Evolutionary conservation across 2,113 vertebrate species (phyloP).

Genomic region (Chaetorhynchus papuensis): DNA sequence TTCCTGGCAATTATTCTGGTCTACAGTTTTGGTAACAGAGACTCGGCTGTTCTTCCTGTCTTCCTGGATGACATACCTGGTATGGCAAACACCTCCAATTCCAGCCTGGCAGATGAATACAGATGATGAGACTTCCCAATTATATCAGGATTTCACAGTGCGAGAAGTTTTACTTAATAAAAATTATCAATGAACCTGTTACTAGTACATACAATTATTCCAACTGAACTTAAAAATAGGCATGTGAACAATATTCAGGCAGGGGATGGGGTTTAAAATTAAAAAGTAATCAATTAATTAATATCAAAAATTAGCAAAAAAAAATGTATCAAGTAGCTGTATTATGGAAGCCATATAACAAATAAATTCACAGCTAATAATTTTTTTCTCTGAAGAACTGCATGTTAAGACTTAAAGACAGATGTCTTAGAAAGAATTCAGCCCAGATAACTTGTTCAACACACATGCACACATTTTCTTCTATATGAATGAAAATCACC

Average conservation of each 20-base stretch:
- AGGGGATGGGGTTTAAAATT: neutral
- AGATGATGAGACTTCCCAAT: neutral
- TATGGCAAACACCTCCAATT: constrained; percentile 83
- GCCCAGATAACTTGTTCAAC: neutral
- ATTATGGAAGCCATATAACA: neutral
- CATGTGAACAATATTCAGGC: neutral
- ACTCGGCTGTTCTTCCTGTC: constrained; percentile 62
- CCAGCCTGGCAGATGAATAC: constrained; percentile 66
- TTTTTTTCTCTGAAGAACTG: neutral
- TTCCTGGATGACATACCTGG: constrained; percentile 78
- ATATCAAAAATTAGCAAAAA: neutral
- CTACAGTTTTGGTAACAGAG: constrained; percentile 75
- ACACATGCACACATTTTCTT: neutral
- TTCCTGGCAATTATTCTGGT: constrained; percentile 80
- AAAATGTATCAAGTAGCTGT: neutral
- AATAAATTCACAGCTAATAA: neutral
- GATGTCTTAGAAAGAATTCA: neutral
- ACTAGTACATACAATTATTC: neutral
- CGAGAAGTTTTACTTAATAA: neutral
- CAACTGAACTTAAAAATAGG: neutral
- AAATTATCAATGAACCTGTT: neutral
- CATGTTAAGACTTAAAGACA: neutral
- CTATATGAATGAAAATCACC: neutral
- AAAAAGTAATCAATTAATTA: neutral
- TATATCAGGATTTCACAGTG: neutral